Evolutionary conservation across 2,888 invertebrate species (phyloP).

Genomic region (Doris montereyensis): DNA sequence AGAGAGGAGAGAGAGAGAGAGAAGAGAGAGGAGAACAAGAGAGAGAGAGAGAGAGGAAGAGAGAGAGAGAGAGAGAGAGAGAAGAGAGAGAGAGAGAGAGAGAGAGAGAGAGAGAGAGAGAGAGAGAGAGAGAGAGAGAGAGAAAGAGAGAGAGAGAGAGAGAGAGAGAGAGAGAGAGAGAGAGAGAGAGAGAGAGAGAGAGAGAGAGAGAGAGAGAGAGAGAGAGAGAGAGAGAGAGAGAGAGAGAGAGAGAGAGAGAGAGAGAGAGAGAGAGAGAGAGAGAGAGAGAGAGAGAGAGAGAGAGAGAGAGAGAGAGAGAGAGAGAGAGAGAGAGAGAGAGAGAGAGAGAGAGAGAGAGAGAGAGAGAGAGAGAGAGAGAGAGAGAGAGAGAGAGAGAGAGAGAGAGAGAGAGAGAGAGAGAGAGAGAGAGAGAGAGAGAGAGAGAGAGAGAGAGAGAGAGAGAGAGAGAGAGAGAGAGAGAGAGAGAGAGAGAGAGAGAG

Average conservation of each 20-base stretch:
- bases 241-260: not conserved
- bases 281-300: not conserved
- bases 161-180: not conserved
- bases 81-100: not conserved
- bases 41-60: not conserved
- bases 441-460: not conserved
- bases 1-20: not conserved
- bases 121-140: not conserved
- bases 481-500: not conserved
- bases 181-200: not conserved
- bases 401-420: not conserved
- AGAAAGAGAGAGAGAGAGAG: not conserved
- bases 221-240: not conserved
- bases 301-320: not conserved
- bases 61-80: not conserved
- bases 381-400: not conserved
- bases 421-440: not conserved
- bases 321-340: not conserved
- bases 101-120: not conserved
- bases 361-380: not conserved
- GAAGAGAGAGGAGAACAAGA: not conserved
- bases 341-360: not conserved
- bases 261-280: not conserved
- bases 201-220: not conserved
- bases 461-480: not conserved